Conservation (phyloP, 2,888 invertebrate species). For the Smittia sp. region DNA sequence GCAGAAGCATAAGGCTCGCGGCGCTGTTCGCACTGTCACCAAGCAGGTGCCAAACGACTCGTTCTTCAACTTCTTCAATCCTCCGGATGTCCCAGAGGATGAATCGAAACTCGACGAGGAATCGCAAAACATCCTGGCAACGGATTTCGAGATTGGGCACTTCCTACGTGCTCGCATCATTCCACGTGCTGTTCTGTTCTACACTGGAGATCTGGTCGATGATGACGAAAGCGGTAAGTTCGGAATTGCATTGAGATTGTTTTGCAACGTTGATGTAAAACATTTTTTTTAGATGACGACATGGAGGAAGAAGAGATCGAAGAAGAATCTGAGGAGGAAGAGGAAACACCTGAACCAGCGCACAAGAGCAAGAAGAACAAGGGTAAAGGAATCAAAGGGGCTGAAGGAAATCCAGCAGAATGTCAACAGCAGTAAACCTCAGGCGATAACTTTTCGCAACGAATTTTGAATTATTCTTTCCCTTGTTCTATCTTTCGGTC, state of each 20-base stretch:
- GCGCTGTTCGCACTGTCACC: slow-evolving; percentile 88
- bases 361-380: slow-evolving; percentile 44
- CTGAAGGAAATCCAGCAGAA: slow-evolving; percentile 58
- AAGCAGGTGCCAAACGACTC: slow-evolving; percentile 96
- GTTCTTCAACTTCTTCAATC: slow-evolving; percentile 98
- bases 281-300: slow-evolving; percentile 48
- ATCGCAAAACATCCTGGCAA: slow-evolving; percentile 74
- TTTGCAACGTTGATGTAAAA: too few relatives aligned
- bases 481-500: too few relatives aligned
- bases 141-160: slow-evolving; percentile 98
- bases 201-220: slow-evolving; percentile 84
- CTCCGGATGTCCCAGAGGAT: slow-evolving; percentile 84
- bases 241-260: slow-evolving; percentile 42
- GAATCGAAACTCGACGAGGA: slow-evolving; percentile 86
- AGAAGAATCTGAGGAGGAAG: slow-evolving; percentile 51
- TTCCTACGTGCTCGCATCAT: slow-evolving; percentile 95
- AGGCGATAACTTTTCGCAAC: too few relatives aligned
- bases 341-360: slow-evolving; percentile 48
- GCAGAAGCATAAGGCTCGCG: slow-evolving; percentile 96
- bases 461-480: too few relatives aligned
- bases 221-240: slow-evolving; percentile 68
- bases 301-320: slow-evolving; percentile 63
- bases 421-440: slow-evolving; percentile 69
- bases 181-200: slow-evolving; percentile 95
- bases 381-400: background rate